Evolutionary conservation across 2,113 vertebrate species (phyloP), one percentile per base, ranked within the genome.

Genomic region (Centrocercus urophasianus): DNA sequence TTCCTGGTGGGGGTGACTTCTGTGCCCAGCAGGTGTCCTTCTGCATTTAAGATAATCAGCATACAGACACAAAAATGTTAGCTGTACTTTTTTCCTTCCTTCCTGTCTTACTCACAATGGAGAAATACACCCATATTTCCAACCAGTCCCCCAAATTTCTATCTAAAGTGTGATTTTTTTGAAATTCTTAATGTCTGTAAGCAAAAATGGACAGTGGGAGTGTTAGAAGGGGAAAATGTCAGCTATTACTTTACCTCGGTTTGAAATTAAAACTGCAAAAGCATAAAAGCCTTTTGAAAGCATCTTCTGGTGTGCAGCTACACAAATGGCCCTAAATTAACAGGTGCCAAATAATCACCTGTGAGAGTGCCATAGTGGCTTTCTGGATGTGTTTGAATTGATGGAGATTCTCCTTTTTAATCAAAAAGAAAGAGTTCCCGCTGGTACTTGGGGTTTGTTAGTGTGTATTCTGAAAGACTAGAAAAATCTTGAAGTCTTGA

Each of bases 251-350:
- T 89, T 73, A 61, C 9, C 9, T 77, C 6, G 19, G 16, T 64
- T 88, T 91, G 86, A 89, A 89, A 80, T 67, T 45, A 60, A 75
- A 83, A 30, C 40, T n/a, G 21, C 34, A 69, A 67, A 84, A 81
- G 10, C 7, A 9, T 47, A 50, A 78, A 89, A 79, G 36, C 22
- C 47, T 85, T 83, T 83, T 22, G 9, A 71, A 89, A 72, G 57
- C 24, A 47, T 50, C 47, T 89, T 28, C 30, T 82, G 11, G 0
- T 15, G 2, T 63, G 65, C 65, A 64, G 52, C 86, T 88, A 64
- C 5, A 66, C 65, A 70, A 67, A 42, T 0, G 0, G 14, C 74
- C 36, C 40, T 79, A 42, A 77, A 47, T 76, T 67, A 80, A 64
- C 28, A 79, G 22, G 5, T 79, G 38, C 67, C 42, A 75, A 74